phyloP scores from a whole-genome alignment of 2,797 vertebrate genomes.

The Tachyglossus aculeatus region DNA sequence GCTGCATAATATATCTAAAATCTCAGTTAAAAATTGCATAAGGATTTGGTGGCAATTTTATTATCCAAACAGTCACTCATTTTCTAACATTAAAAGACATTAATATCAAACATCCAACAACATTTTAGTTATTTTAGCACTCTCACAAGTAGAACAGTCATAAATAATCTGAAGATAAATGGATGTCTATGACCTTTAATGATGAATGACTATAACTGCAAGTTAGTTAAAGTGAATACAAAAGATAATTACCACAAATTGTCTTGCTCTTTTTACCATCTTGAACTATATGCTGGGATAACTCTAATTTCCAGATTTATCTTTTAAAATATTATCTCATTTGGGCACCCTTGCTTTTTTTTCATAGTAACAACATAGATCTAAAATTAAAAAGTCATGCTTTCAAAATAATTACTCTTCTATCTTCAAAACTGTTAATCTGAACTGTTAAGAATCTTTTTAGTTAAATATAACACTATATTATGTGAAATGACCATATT shows the following conservation, averaged over 20 bases:
- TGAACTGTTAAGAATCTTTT: not conserved
- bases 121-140: not conserved
- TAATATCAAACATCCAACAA: not conserved
- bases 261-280: not conserved
- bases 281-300: not conserved
- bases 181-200: not conserved
- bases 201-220: not conserved
- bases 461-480: not conserved
- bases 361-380: not conserved
- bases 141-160: not conserved
- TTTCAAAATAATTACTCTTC: constrained; percentile 1
- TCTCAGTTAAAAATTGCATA: too few relatives aligned
- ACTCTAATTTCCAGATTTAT: not conserved
- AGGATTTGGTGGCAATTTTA: not conserved
- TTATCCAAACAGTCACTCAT: not conserved
- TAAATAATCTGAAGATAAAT: not conserved
- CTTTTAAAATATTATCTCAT: not conserved
- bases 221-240: not conserved
- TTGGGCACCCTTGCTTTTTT: not conserved
- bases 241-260: not conserved
- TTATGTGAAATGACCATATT: not conserved
- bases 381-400: not conserved
- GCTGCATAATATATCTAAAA: not conserved
- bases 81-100: not conserved
- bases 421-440: not conserved